Evolutionary conservation across 2,888 invertebrate genomes (phyloP), one percentile per base, ranked within the genome.

Genomic region (Itoplectis maculator): DNA sequence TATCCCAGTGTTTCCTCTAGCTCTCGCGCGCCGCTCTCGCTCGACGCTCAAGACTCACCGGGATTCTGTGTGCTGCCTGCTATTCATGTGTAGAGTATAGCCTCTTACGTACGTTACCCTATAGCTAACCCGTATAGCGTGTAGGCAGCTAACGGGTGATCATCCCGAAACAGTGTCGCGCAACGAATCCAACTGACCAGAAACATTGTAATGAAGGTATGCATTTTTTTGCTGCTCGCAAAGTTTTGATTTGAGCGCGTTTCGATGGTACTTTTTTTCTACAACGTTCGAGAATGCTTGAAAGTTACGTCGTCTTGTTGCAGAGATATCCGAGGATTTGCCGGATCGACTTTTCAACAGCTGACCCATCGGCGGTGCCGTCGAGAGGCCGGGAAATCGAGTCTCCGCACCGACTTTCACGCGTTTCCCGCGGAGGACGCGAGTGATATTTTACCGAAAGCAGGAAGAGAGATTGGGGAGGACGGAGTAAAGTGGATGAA

Each of bases 91-190:
- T 81, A 84, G 47, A 35, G 78, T 79, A 72, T 78, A 75, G 79
- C 79, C 40, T 76, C 78, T 81, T 66, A 75, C 54, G 70, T 76
- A 79, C 76, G 82, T 35, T n/a, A 73, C 70, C 85, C 70, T 84
- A 82, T 81, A 82, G 75, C 23, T 65, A 70, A 80, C 40, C 82
- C n/a, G n/a, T 87, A 85, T 87, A 74, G 54, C 76, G 45, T 47
- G 51, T 63, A 79, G 74, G 73, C 42, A 74, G 83, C 84, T 87
- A 89, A 85, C 87, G 89, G 88, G 88, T 89, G 88, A 88, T 87
- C 88, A 83, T 80, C 84, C 77, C 42, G 81, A n/a, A 61, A 70
- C 66, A 45, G 35, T 37, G 9, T 11, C 56, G 29, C 8, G 49
- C 11, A n/a, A 35, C n/a, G 47, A 40, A 37, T 45, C 9, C 3